Conservation (phyloP, 2,113 vertebrate species). For the Carassius gibelio region DNA sequence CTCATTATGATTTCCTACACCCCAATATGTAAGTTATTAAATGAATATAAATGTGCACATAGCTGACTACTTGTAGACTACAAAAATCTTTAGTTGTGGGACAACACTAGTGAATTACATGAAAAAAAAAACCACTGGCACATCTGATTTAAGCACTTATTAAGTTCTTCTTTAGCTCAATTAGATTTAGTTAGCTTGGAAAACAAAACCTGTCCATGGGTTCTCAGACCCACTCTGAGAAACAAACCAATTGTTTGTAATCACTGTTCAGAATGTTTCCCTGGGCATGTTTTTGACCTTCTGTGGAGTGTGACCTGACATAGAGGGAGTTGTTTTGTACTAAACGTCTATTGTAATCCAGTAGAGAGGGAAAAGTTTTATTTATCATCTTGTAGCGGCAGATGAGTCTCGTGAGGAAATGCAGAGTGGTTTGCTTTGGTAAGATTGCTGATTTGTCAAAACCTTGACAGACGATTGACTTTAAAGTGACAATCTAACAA, state of each 20-base stretch:
- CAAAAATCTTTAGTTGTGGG: too few species aligned
- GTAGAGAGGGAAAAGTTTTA: neutral
- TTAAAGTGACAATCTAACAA: neutral
- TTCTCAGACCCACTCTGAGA: neutral
- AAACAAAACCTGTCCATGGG: neutral
- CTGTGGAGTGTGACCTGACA: neutral
- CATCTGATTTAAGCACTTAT: too few species aligned
- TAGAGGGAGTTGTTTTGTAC: neutral
- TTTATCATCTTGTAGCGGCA: neutral
- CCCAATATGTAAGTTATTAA: too few species aligned
- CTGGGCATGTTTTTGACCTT: neutral
- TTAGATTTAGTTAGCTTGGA: constrained; percentile 4
- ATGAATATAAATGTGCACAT: too few species aligned
- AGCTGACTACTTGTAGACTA: too few species aligned
- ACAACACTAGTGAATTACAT: too few species aligned
- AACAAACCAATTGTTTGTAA: constrained; percentile 22
- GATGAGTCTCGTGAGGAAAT: neutral
- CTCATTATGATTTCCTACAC: too few species aligned
- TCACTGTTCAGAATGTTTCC: constrained; percentile 21
- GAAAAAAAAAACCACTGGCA: too few species aligned
- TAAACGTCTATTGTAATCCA: neutral
- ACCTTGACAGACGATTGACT: neutral
- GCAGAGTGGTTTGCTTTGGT: neutral
- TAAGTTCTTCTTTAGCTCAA: too few species aligned
- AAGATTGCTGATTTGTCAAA: neutral